Base-by-base conservation (phyloP, 92 coral and sea anemone genomes). In the Desmophyllum pertusum region DNA sequence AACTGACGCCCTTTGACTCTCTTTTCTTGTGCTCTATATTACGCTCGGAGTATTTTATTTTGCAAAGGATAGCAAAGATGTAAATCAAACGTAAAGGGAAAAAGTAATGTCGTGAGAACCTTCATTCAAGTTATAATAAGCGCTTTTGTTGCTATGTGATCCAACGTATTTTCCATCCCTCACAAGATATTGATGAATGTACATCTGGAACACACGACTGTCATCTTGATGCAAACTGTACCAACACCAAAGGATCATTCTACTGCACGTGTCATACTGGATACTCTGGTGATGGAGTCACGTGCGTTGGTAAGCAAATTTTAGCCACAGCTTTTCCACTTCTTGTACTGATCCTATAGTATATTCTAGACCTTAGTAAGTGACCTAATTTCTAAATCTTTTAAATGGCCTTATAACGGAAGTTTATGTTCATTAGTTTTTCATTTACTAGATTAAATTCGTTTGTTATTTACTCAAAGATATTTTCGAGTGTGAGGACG, bases 251-350 rank as follows among this genome's bases (percentile, higher is more conserved):
- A 39, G 89, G 89, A 40, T 85, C 89, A n/a, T 85, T 77, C 42
- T 77, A 45, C 36, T 83, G 86, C 38, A 92, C 95, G 11, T 92
- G 95, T 76, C 89, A 92, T 75, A 85, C 88, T 65, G 96, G 96
- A 63, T 93, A 87, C 81, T 90, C 94, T 13, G 96, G 96, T 57
- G 82, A 93, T 81, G 97, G 97, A 38, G 92, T 90, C 79, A 79
- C 84, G 57, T 93, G 96, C 73, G 73, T 70, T 59, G 96, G 96
- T 90, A 71, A 25, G 91, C 33, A 27, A 63, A 5, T 29, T 6
- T 25, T 59, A 59, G 27, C 27, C 14, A 59, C 7, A 25, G 15
- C 4, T 62, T 62, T 62, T 62, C 67, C 27, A 17, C 52, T 46
- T 50, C 55, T 6, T 10, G 13, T n/a, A 36, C 23, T 13, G 3